Conservation (phyloP, 2,113 vertebrate genomes). For the rat (Rattus norvegicus) region GRCr8 NC_086020.1:216581001-216581500, state of each 20-base stretch:
- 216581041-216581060: neutral
- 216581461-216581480: slow-evolving; percentile 35
- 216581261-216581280: neutral
- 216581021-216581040: neutral
- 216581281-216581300: neutral
- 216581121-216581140: neutral
- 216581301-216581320: neutral
- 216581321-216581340: neutral
- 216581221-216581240: neutral
- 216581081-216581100: neutral
- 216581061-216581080: neutral
- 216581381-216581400: neutral
- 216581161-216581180: neutral
- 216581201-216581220: neutral
- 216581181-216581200: neutral
- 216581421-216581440: neutral
- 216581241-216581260: neutral
- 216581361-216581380: neutral
- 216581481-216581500: neutral
- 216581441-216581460: neutral
- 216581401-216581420: neutral
- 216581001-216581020: neutral
- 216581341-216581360: neutral
- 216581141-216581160: neutral
- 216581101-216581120: neutral